These are phyloP conservation scores for Melangyna quadrimaculata DNA, from an alignment of 2,888 invertebrate genomes.

Conservation along the genomic window DNA sequence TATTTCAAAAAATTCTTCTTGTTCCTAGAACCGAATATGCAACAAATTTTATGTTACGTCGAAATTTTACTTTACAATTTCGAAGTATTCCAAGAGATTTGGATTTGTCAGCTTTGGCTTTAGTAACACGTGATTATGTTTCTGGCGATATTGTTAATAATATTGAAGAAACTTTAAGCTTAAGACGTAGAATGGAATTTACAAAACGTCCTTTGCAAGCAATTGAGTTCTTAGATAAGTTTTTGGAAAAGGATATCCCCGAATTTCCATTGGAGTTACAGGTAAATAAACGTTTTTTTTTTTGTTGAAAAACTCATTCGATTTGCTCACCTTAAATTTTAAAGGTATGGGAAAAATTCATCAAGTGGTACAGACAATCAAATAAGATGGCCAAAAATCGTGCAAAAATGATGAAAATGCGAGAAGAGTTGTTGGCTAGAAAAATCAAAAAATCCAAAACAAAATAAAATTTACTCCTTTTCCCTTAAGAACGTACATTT, in stretches of 20 bases:
- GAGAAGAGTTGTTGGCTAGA: not conserved
- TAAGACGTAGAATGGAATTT: conserved; percentile 76
- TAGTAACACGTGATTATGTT: conserved; percentile 76
- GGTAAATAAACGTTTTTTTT: conserved; percentile 66
- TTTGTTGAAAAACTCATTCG: not conserved
- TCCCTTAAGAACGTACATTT: no score
- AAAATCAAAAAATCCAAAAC: conserved; percentile 3
- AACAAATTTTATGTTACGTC: conserved; percentile 77
- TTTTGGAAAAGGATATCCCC: conserved; percentile 73
- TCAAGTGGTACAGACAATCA: conserved; percentile 61
- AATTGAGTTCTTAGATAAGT: conserved; percentile 77
- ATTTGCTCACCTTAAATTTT: not conserved
- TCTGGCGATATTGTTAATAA: conserved; percentile 79
- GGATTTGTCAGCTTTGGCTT: conserved; percentile 76
- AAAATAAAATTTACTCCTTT: not conserved
- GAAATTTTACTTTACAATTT: conserved; percentile 75
- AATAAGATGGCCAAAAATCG: conserved; percentile 64
- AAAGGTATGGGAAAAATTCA: conserved; percentile 66
- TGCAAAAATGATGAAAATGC: conserved; percentile 46
- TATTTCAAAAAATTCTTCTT: conserved; percentile 77
- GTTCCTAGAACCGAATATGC: conserved; percentile 79
- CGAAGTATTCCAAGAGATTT: conserved; percentile 72
- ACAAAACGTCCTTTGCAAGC: conserved; percentile 73
- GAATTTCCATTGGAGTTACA: conserved; percentile 76
- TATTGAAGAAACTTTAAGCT: conserved; percentile 74